Conservation (phyloP, 2,888 invertebrate genomes). For the Cataglyphis albicans region DNA sequence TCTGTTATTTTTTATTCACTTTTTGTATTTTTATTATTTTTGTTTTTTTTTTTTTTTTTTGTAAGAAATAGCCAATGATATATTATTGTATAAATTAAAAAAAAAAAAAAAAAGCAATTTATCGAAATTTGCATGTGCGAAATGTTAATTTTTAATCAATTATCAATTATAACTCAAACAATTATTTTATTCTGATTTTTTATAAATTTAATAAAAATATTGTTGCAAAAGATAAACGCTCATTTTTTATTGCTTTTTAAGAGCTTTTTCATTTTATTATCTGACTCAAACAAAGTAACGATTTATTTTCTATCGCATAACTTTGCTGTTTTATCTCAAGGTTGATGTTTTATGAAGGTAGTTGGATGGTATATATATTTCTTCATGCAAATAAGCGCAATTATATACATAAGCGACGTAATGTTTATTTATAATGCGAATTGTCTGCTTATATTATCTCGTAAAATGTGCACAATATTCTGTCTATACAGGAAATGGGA, state of each 20-base stretch:
- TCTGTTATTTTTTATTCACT: not conserved
- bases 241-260: not conserved
- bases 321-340: conserved; percentile 61
- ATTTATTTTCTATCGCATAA: conserved; percentile 19
- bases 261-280: not conserved
- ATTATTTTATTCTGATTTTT: not conserved
- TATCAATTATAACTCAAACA: not conserved
- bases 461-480: conserved; percentile 56
- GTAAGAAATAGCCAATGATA: not conserved
- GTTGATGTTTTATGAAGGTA: conserved; percentile 17
- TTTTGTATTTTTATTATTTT: not conserved
- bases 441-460: conserved; percentile 44
- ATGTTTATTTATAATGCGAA: conserved; percentile 64
- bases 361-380: conserved; percentile 30
- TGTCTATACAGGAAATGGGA: conserved; percentile 23
- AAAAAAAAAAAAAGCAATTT: not conserved
- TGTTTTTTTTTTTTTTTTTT: not conserved
- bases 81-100: not conserved
- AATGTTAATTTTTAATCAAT: not conserved
- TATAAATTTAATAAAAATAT: not conserved
- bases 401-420: conserved; percentile 38
- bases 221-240: not conserved
- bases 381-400: conserved; percentile 35
- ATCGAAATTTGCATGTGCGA: not conserved
- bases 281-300: not conserved